Conservation (phyloP, 2,113 vertebrate genomes). For the Dicrurus megarhynchus region DNA sequence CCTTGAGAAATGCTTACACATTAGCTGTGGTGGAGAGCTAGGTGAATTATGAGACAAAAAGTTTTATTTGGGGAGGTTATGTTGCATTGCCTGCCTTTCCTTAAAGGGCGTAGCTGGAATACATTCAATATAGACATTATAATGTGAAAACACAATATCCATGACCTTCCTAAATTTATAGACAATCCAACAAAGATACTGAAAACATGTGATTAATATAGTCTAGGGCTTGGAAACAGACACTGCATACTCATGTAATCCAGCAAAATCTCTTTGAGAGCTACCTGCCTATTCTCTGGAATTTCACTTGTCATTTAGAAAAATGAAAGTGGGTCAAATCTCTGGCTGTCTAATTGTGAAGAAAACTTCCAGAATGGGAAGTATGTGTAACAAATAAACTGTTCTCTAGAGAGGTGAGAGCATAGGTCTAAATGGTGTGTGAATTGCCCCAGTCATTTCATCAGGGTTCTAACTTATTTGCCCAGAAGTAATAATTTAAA, state of each 20-base stretch:
- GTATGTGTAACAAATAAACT: background rate
- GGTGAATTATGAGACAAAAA: slow-evolving; percentile 9
- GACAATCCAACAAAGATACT: background rate
- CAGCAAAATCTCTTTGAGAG: slow-evolving; percentile 11
- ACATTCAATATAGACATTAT: background rate
- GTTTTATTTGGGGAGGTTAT: background rate
- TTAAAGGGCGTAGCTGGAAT: slow-evolving; percentile 1
- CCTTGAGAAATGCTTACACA: background rate
- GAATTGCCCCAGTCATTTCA: background rate
- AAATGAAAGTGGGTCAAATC: background rate
- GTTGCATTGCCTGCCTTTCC: background rate
- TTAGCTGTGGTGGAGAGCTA: background rate
- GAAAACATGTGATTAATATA: slow-evolving; percentile 4
- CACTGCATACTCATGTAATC: background rate
- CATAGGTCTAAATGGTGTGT: background rate
- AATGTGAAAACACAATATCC: background rate
- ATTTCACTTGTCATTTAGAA: slow-evolving; percentile 12
- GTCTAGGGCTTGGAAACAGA: background rate
- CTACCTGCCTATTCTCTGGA: background rate
- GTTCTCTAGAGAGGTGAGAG: background rate
- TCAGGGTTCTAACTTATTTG: background rate
- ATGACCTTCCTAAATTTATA: background rate
- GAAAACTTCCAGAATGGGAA: background rate
- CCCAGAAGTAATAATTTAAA: background rate
- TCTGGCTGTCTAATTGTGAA: slow-evolving; percentile 12